phyloP scores from a whole-genome alignment of 2,113 vertebrate species.

The Empidonax traillii region DNA sequence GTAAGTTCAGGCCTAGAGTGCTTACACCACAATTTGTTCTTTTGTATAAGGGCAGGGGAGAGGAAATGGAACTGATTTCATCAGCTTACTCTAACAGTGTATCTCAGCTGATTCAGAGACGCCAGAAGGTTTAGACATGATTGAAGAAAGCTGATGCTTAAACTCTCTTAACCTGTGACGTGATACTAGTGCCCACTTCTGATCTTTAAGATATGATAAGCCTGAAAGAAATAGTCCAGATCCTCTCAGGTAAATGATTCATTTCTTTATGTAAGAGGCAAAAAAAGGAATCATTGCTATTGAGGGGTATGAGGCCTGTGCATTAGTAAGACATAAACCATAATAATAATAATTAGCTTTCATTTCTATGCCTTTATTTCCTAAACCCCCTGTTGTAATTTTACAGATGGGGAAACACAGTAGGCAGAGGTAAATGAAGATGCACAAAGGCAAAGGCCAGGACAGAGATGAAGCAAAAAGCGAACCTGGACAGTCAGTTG shows the following conservation, averaged over 20 bases:
- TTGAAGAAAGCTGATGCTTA: conserved; percentile 21
- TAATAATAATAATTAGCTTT: neutral
- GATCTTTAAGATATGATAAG: neutral
- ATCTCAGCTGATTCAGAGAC: conserved; percentile 29
- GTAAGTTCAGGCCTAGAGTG: neutral
- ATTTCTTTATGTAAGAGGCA: neutral
- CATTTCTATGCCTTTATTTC: neutral
- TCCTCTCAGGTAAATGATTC: neutral
- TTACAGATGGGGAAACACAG: neutral
- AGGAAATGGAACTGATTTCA: neutral
- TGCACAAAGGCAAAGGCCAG: neutral
- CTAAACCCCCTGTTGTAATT: neutral
- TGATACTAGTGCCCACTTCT: neutral
- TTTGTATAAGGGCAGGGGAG: neutral
- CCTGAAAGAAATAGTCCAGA: neutral
- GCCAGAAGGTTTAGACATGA: neutral
- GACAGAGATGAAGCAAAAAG: neutral
- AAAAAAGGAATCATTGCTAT: neutral
- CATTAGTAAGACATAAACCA: neutral
- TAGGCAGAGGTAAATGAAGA: neutral
- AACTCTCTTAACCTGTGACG: neutral
- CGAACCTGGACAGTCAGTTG: neutral
- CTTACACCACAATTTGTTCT: neutral
- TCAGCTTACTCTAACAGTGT: neutral
- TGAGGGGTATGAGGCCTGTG: neutral